phyloP scores from a whole-genome alignment of 2,797 vertebrate genomes.

The Rachycentron canadum region DNA sequence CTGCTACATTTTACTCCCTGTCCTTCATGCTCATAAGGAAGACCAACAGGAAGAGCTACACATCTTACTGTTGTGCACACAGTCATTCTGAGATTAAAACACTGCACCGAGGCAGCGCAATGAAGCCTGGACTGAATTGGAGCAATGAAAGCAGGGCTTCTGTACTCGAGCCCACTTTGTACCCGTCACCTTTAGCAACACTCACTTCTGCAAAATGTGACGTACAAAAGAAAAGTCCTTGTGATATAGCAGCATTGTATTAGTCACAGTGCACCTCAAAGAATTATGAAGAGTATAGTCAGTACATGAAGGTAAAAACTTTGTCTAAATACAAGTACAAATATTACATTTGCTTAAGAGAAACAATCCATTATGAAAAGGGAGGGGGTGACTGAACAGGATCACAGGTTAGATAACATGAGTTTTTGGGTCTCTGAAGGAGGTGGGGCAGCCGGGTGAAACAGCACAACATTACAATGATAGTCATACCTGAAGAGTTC shows the following conservation, averaged over 20 bases:
- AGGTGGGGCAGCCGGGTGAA: constrained; percentile 40
- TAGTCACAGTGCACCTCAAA: constrained; percentile 83
- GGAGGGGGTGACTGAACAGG: constrained; percentile 51
- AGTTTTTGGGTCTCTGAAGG: constrained; percentile 67
- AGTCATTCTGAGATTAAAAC: constrained; percentile 58
- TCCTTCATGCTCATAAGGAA: constrained; percentile 59
- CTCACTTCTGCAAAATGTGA: constrained; percentile 48
- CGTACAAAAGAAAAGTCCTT: constrained; percentile 66
- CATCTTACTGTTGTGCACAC: constrained; percentile 53
- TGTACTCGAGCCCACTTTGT: constrained; percentile 49
- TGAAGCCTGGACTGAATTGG: constrained; percentile 53
- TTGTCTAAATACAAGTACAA: constrained; percentile 80
- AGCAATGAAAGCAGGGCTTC: constrained; percentile 41
- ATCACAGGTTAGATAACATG: constrained; percentile 67
- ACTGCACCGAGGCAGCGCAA: constrained; percentile 53
- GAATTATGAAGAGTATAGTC: constrained; percentile 73
- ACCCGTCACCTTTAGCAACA: constrained; percentile 40
- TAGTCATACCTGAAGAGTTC: constrained; percentile 78
- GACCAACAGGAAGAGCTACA: constrained; percentile 55
- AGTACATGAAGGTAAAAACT: constrained; percentile 76
- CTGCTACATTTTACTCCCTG: constrained; percentile 57
- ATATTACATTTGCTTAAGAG: constrained; percentile 80
- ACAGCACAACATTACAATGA: constrained; percentile 72
- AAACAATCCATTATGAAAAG: constrained; percentile 76
- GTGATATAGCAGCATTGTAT: constrained; percentile 83